Conservation (phyloP, 2,888 invertebrate species). For the Cistogaster globosa region DNA sequence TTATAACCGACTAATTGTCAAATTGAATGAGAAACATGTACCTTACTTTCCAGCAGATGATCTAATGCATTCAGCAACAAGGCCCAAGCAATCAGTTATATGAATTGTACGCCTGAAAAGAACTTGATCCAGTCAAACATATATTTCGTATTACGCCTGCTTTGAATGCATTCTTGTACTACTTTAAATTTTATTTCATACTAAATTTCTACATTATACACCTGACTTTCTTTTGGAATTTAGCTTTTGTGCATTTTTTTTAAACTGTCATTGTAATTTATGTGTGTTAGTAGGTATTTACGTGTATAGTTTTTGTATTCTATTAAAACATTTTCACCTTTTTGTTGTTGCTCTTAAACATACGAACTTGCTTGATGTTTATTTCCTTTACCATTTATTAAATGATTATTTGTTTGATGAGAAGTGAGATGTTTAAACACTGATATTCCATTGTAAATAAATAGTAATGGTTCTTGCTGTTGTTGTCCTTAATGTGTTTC, state of each 20-base stretch:
- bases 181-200: too few species aligned
- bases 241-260: constrained; percentile 2
- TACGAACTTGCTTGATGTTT: background rate
- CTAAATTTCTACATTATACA: background rate
- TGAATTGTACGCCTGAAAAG: too few species aligned
- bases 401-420: background rate
- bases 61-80: too few species aligned
- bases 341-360: background rate
- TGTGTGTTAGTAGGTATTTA: constrained; percentile 25
- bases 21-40: too few species aligned
- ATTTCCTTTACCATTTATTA: constrained; percentile 13
- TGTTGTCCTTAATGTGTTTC: background rate
- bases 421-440: constrained; percentile 1
- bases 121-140: too few species aligned
- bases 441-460: constrained; percentile 24
- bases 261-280: constrained; percentile 31
- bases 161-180: too few species aligned
- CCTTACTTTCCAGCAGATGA: too few species aligned
- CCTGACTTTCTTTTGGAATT: background rate
- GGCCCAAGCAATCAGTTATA: too few species aligned
- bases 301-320: constrained; percentile 37
- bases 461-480: constrained; percentile 8
- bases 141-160: too few species aligned
- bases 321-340: constrained; percentile 31
- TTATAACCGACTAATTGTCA: too few species aligned